A percentile compares a stretch with the other conserved stretches of the same genome.
phyloP scores from a whole-genome alignment of 2,113 vertebrate species.

The Cyanoderma ruficeps region DNA sequence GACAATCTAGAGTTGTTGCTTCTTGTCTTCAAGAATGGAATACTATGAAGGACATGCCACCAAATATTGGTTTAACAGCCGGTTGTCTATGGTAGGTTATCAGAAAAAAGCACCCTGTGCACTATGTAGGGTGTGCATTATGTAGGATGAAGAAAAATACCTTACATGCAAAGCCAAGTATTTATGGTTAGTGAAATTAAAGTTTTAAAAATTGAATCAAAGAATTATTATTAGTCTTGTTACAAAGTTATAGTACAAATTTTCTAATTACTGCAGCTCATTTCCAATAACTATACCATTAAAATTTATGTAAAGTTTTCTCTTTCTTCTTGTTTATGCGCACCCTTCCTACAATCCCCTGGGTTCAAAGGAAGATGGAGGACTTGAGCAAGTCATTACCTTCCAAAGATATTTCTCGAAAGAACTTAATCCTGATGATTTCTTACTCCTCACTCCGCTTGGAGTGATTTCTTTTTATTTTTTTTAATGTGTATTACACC shows the following conservation, averaged over 20 bases:
- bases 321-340: background rate
- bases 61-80: background rate
- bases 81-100: rapidly evolving
- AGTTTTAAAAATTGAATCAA: background rate
- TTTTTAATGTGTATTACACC: background rate
- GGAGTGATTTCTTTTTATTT: background rate
- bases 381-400: rapidly evolving
- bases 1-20: background rate
- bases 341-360: background rate
- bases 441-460: background rate
- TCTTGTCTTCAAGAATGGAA: background rate
- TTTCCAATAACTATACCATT: background rate
- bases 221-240: background rate
- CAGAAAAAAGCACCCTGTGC: background rate
- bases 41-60: background rate
- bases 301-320: background rate
- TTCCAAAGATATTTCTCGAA: background rate
- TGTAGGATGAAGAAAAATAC: background rate
- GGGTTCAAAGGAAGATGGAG: background rate
- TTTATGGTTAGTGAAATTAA: background rate
- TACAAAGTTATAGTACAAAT: background rate
- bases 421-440: background rate
- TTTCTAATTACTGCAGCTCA: background rate
- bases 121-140: background rate
- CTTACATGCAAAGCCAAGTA: background rate